Base-by-base conservation (phyloP, 2,113 vertebrate genomes). In the Trichechus manatus region DNA sequence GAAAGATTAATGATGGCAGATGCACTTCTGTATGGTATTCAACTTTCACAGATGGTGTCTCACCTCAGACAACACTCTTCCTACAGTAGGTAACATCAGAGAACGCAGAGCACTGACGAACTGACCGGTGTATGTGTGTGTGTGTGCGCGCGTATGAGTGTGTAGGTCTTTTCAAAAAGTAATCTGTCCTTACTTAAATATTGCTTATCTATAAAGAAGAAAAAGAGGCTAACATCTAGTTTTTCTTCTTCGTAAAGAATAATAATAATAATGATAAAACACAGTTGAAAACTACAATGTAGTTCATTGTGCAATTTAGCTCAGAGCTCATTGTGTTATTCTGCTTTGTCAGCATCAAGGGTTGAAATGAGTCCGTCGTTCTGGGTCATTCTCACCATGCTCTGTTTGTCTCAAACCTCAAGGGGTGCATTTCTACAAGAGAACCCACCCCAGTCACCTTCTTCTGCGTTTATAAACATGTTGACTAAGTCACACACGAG, bases 401-500 rank as follows among this genome's bases (percentile, higher is more conserved):
- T 63, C 47, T 63, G 0, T 23, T 10, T 42, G 29, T 59, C 29
- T 96, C 68, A 47, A 25, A 81, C 25, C 6, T 42, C n/a, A 17
- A 75, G 64, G 25, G 68, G 11, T 36, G 1, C 27, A 20, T 86
- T 90, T 70, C 50, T 91, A n/a, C 20, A 31, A 27, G 5, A 50
- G 33, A 93, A 79, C 53, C 3, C 1, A n/a, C 27, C 9, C 0
- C 5, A 61, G n/a, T 36, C 23, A 85, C 53, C 17, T 68, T 79
- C 31, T 81, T 79, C 31, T 81, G 59, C 53, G 53, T 93, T 97
- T 92, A 70, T 86, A 92, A 94, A 75, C 5, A 4, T 87, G 75
- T 97, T 88, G 86, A 50, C 61, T 90, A 96, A 97, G 72, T 81
- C 92, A 88, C 66, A 90, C 0, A 0, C 23, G 79, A 78, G 44